These are phyloP conservation scores for Collichthys lucidus DNA, from an alignment of 2,113 vertebrate genomes.

Conservation along the genomic window DNA sequence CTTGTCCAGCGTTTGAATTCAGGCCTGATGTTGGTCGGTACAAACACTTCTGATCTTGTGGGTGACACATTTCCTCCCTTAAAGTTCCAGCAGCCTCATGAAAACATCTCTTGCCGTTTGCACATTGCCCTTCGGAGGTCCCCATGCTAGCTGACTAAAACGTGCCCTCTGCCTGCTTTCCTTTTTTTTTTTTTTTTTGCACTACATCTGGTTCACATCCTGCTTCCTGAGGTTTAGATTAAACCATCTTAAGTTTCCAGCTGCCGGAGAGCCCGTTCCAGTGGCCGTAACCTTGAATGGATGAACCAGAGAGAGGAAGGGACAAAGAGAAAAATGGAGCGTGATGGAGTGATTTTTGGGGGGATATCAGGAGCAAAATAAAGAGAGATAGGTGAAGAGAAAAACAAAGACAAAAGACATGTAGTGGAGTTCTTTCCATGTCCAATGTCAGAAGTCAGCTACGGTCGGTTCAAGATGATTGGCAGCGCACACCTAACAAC, in stretches of 20 bases:
- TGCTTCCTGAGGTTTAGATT: conserved; percentile 68
- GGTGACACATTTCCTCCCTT: conserved; percentile 5
- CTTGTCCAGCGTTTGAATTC: conserved; percentile 6
- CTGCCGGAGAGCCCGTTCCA: conserved; percentile 60
- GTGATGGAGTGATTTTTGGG: conserved; percentile 35
- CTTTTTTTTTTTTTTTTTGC: neutral
- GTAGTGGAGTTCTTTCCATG: conserved; percentile 7
- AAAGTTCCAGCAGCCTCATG: conserved; percentile 20
- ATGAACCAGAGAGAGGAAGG: conserved; percentile 60
- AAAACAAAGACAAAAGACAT: conserved; percentile 31
- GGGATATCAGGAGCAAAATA: conserved; percentile 20
- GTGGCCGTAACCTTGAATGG: conserved; percentile 64
- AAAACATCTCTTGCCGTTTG: conserved; percentile 20
- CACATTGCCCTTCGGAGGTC: conserved; percentile 53
- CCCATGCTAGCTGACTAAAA: conserved; percentile 34
- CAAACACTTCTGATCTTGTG: neutral
- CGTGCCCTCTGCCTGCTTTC: conserved; percentile 44
- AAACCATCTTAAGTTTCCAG: conserved; percentile 72
- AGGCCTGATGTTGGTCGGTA: neutral
- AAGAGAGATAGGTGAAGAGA: neutral
- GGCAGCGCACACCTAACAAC: conserved; percentile 12
- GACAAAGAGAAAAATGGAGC: conserved; percentile 20
- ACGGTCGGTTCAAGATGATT: conserved; percentile 10
- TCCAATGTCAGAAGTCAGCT: neutral
- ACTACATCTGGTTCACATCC: conserved; percentile 72